These are phyloP conservation scores for Sminthurinus aureus DNA, from an alignment of 2,888 invertebrate genomes.

Conservation along the genomic window DNA sequence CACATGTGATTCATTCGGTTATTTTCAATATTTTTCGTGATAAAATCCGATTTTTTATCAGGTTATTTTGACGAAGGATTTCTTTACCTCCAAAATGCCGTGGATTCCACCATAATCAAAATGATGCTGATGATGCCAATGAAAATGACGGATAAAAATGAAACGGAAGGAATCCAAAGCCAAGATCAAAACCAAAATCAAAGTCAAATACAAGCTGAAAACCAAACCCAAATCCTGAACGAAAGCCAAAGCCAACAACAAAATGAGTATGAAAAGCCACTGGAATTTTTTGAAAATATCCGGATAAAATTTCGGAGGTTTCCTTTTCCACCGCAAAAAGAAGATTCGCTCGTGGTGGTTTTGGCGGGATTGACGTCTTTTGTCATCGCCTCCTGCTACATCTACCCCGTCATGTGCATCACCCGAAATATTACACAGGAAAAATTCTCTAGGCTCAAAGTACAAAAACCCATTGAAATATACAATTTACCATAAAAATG, in stretches of 20 bases:
- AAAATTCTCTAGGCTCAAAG: conserved; percentile 79
- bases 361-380: conserved; percentile 46
- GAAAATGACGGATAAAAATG: no score
- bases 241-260: no score
- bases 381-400: conserved; percentile 65
- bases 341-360: conserved; percentile 67
- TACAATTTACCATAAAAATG: background rate
- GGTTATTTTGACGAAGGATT: conserved; percentile 70
- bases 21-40: no score
- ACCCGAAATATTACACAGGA: conserved; percentile 77
- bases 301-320: conserved; percentile 63
- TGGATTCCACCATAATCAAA: conserved; percentile 65
- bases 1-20: no score
- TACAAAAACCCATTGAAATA: no score
- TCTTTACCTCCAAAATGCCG: conserved; percentile 70
- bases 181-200: no score
- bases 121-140: no score
- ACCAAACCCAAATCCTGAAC: no score
- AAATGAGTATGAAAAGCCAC: no score
- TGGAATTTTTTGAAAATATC: no score
- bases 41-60: background rate
- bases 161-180: no score
- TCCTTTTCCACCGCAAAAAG: conserved; percentile 76
- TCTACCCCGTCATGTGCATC: conserved; percentile 80
- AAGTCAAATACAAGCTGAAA: no score